Evolutionary conservation across 2,888 invertebrate species (phyloP), one percentile per base, ranked within the genome.

Genomic region (Zhuqinia jingwanae): DNA sequence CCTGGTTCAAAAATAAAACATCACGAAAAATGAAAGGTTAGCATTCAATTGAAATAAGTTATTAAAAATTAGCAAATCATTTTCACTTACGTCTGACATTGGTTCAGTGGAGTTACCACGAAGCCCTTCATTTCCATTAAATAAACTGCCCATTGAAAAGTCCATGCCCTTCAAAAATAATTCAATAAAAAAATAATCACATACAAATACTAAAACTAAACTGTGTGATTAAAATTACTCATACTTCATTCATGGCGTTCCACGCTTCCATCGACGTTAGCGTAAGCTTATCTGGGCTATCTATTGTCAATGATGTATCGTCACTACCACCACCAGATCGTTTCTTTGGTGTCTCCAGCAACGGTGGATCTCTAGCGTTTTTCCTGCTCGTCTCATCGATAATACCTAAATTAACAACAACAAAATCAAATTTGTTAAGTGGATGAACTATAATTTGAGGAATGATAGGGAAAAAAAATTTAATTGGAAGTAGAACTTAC

Each of bases 141-240:
- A 87, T 20, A 87, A 47, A 13, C 82, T 68, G 2, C 87, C 82
- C 77, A 87, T 82, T n/a, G 77, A 87, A 36, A 87, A 47, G 42
- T 87, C 87, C 56, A 75, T 56, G 20, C 79, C 58, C 50, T 79
- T 22, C 1, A 22, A 3, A 58, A 6, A 25, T 30, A 58, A 22
- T 58, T 3, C 20, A 53, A 53, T 6, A 20, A 2, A 25, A 22
- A 15, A 10, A 15, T 27, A 13, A 68, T 60, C 20, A 22, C 56
- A 10, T 5, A 17, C 20, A 76, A 30, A 20, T 10, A 76, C 27
- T 25, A 15, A 3, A 13, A 75, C 6, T n/a, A n/a, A n/a, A n/a
- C n/a, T n/a, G n/a, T n/a, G n/a, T n/a, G 10, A 56, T 20, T 13
- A 11, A 22, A 10, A n/a, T 22, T 1, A 10, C n/a, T 27, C 47